Percentiles rank a stretch among this genome's conserved stretches.
phyloP scores from a whole-genome alignment of 2,797 vertebrate genomes.

The Manis javanica region DNA sequence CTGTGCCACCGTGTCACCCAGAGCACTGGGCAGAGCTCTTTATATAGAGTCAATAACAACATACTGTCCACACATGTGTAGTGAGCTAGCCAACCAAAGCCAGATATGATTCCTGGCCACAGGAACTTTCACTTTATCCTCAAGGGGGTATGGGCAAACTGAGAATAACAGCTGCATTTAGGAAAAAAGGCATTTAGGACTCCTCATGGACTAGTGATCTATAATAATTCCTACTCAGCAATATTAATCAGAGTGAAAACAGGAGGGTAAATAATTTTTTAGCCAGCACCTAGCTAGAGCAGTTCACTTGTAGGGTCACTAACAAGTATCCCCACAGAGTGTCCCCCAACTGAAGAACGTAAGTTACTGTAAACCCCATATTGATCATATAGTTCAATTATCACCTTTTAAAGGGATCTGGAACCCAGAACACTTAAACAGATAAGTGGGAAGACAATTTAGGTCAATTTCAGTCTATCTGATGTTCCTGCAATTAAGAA shows the following conservation, averaged over 20 bases:
- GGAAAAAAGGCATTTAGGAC: not conserved
- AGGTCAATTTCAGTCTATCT: not conserved
- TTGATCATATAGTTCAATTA: not conserved
- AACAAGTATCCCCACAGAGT: not conserved
- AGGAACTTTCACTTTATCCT: no score
- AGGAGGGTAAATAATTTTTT: not conserved
- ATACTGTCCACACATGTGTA: no score
- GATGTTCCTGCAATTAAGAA: not conserved
- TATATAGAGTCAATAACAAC: no score
- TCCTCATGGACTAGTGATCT: not conserved
- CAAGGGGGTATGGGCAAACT: not conserved
- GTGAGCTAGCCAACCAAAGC: no score
- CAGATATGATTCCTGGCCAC: no score
- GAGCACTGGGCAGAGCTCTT: no score
- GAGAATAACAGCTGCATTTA: not conserved
- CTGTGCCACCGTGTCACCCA: no score
- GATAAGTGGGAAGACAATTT: not conserved
- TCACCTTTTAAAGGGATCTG: conserved; percentile 1
- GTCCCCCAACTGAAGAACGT: not conserved
- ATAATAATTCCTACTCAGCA: not conserved
- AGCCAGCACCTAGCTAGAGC: not conserved
- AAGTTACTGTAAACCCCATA: not conserved
- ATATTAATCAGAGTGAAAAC: not conserved
- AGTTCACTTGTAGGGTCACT: not conserved
- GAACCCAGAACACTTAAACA: not conserved